These are phyloP conservation scores for Phoenicopterus ruber DNA, from an alignment of 2,113 vertebrate genomes.

Conservation along the genomic window DNA sequence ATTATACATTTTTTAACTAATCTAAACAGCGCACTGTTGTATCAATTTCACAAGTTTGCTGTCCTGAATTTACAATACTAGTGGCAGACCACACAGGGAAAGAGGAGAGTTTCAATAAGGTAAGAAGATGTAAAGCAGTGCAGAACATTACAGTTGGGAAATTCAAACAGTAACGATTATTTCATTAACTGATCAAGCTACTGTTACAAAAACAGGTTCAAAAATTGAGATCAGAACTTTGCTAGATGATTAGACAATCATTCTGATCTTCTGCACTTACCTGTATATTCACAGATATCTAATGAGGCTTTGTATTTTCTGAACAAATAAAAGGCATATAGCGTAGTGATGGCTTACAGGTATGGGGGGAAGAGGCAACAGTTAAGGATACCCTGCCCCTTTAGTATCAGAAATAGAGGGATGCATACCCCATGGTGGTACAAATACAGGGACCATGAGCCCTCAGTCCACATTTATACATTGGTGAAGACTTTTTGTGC, in stretches of 20 bases:
- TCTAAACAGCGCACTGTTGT: neutral
- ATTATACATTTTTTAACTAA: neutral
- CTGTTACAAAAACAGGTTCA: neutral
- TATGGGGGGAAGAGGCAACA: neutral
- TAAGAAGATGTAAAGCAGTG: conserved; percentile 7
- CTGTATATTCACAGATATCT: conserved; percentile 48
- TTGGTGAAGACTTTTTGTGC: neutral
- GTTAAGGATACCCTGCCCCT: neutral
- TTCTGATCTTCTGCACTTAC: conserved; percentile 69
- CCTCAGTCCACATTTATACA: neutral
- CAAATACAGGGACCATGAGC: neutral
- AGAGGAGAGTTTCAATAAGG: conserved; percentile 2
- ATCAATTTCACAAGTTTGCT: neutral
- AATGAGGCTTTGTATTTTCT: conserved; percentile 45
- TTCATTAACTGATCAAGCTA: neutral
- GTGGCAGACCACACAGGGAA: conserved; percentile 23
- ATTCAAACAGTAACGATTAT: conserved; percentile 4
- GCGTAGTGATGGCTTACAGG: neutral
- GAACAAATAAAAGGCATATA: conserved; percentile 33
- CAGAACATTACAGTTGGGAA: conserved; percentile 11
- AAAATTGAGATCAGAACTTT: conserved; percentile 59
- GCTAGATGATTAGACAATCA: neutral
- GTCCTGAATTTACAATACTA: conserved; percentile 6
- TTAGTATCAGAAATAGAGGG: neutral
- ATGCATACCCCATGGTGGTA: neutral